These are phyloP conservation scores for Plutomurus gul DNA, from an alignment of 1,140 invertebrate species.

Conservation along the genomic window DNA sequence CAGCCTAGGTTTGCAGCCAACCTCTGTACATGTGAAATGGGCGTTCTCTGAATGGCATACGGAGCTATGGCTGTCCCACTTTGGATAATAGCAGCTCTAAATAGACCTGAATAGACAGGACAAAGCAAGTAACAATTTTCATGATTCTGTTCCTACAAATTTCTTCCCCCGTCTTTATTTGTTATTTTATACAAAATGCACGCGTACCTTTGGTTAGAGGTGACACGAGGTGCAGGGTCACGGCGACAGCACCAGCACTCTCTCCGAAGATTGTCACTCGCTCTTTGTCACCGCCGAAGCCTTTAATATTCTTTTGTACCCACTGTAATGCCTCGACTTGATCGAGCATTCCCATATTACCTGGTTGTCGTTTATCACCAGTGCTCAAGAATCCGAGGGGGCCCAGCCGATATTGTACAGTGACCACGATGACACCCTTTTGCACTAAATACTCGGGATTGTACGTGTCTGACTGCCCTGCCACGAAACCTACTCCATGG, in stretches of 20 bases:
- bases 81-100: conserved; percentile 45
- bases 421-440: conserved; percentile 49
- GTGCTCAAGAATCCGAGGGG: conserved; percentile 42
- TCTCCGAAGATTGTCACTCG: conserved; percentile 59
- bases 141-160: no score
- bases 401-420: conserved; percentile 48
- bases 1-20: conserved; percentile 45
- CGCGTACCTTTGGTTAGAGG: conserved; percentile 64
- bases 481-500: conserved; percentile 41
- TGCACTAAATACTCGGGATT: conserved; percentile 49
- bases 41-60: conserved; percentile 42
- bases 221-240: conserved; percentile 87
- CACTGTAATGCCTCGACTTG: conserved; percentile 60
- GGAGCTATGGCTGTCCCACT: conserved; percentile 47
- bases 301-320: conserved; percentile 58
- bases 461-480: conserved; percentile 47
- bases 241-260: conserved; percentile 72
- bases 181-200: neutral
- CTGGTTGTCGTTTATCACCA: conserved; percentile 50
- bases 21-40: conserved; percentile 43
- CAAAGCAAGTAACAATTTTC: no score
- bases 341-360: conserved; percentile 60
- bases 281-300: conserved; percentile 59
- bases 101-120: conserved; percentile 37
- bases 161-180: no score